Percentiles rank a stretch among this genome's conserved stretches.
Evolutionary conservation across 2,888 invertebrate species (phyloP).

Genomic region (Gymnocheta viridis): DNA sequence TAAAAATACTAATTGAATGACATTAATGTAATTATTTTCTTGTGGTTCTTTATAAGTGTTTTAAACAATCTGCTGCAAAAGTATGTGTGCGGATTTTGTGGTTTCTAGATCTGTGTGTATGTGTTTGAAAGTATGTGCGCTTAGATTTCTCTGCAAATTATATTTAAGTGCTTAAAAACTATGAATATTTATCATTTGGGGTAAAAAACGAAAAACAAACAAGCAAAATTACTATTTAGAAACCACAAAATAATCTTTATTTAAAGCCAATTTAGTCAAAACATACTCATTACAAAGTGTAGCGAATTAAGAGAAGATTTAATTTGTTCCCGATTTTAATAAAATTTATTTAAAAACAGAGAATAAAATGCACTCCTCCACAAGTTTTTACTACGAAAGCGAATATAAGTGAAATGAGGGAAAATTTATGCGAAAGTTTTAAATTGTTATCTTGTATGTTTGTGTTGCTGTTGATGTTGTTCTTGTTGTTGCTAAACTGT

Average conservation of each 20-base stretch:
- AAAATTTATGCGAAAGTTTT: conserved; percentile 8
- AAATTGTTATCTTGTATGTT: background rate
- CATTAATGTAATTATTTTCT: conserved; percentile 56
- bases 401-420: background rate
- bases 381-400: background rate
- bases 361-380: background rate
- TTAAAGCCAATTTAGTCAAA: conserved; percentile 57
- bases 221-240: background rate
- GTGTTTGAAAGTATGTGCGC: background rate
- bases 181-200: conserved; percentile 63
- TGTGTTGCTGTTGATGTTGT: conserved; percentile 11
- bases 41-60: conserved; percentile 52
- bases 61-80: conserved; percentile 14
- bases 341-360: conserved; percentile 21
- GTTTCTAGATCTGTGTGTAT: background rate
- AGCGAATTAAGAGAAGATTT: background rate
- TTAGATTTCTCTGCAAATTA: conserved; percentile 36
- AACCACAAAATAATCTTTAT: conserved; percentile 65
- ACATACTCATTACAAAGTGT: background rate
- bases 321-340: background rate
- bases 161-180: conserved; percentile 44
- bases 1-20: conserved; percentile 29
- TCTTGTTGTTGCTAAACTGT: conserved; percentile 49
- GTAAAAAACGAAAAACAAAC: background rate
- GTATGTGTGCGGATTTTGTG: conserved; percentile 18